Evolutionary conservation across 2,113 vertebrate species (phyloP).

Genomic region (Callithrix jacchus): DNA sequence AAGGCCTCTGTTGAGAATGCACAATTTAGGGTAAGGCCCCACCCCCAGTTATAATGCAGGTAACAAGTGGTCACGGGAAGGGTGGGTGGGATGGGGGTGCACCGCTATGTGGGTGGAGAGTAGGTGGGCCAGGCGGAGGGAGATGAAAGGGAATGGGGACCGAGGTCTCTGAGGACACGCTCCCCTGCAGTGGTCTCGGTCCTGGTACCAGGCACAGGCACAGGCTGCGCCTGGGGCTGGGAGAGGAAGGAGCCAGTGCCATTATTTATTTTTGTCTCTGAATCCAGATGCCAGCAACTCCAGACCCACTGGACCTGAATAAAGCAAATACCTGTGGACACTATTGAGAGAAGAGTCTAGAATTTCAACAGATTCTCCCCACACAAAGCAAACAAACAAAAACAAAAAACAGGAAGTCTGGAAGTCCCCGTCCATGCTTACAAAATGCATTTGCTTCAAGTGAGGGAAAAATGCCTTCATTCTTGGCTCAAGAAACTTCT

Average conservation of each 20-base stretch:
- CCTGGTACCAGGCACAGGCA: not conserved
- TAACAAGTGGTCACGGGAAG: not conserved
- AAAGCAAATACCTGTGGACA: not conserved
- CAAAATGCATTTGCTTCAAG: conserved; percentile 19
- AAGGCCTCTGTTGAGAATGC: not conserved
- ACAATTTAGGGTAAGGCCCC: not conserved
- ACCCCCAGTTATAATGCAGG: not conserved
- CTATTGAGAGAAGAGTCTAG: not conserved
- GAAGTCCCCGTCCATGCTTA: not conserved
- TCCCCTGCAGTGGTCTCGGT: not conserved
- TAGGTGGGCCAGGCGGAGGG: not conserved
- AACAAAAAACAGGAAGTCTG: not conserved
- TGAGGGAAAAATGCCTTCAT: conserved; percentile 12
- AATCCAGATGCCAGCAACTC: not conserved
- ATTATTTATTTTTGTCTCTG: not conserved
- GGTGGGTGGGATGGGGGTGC: not conserved
- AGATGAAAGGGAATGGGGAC: not conserved
- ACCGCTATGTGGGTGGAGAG: no score
- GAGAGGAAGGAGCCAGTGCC: rapidly evolving
- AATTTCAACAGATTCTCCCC: not conserved
- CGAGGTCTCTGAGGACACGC: not conserved
- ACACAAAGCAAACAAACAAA: not conserved
- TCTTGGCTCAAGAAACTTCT: conserved; percentile 48
- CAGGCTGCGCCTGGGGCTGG: not conserved
- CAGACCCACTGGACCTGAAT: not conserved